phyloP scores from a whole-genome alignment of 2,113 vertebrate species.

The Anhinga rufa region DNA sequence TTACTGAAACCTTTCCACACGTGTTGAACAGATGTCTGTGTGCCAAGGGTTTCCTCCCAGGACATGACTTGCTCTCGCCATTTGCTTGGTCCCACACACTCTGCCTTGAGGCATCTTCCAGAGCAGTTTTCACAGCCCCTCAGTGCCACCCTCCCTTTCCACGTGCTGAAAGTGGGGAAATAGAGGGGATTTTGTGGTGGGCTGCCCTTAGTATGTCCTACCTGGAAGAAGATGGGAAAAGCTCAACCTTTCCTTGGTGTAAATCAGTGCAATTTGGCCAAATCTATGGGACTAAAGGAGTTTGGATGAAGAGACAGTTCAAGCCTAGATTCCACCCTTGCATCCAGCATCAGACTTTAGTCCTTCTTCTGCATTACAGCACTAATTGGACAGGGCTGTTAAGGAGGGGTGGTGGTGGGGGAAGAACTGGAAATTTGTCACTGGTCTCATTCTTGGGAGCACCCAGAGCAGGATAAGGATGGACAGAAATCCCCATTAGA shows the following conservation, averaged over 20 bases:
- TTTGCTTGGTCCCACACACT: background rate
- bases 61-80: background rate
- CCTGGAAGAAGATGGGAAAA: background rate
- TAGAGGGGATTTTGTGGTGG: background rate
- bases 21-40: background rate
- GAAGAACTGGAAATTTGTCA: background rate
- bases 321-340: background rate
- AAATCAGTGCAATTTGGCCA: background rate
- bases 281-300: background rate
- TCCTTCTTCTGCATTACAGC: background rate
- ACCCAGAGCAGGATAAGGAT: background rate
- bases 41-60: background rate
- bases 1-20: background rate
- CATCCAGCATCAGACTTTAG: background rate
- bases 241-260: background rate
- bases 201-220: background rate
- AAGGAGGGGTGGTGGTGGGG: background rate
- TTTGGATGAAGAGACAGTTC: background rate
- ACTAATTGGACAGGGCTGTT: background rate
- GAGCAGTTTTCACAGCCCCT: background rate
- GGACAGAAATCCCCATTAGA: slow-evolving; percentile 71
- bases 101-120: background rate
- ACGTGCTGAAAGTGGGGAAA: background rate
- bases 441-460: background rate
- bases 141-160: background rate